Evolutionary conservation across 2,888 invertebrate species (phyloP), one percentile per base, ranked within the genome.

Genomic region (Drosophila macrospina): DNA sequence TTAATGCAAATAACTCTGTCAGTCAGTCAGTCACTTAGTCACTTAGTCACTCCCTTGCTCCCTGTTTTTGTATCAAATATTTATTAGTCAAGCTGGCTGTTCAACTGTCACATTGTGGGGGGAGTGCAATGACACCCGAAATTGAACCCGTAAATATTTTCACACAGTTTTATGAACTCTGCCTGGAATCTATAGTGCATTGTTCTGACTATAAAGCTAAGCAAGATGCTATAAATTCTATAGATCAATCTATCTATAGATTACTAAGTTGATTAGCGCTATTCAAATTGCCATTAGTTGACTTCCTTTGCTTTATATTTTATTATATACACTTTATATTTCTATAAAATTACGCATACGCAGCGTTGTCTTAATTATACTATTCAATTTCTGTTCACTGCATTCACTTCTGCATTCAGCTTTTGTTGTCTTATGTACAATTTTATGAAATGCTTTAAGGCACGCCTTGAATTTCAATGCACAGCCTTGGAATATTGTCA

Each of bases 381-480:
- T 26, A 48, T 34, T 24, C 51, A 51, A 62, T 47, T 42, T 34
- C 42, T 47, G 34, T 36, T 62, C 44, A 42, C 13, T 11, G 45
- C 20, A 50, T 45, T 20, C 52, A 52, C 39, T 44, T 59, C 11
- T 39, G 47, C 41, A 67, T 61, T 48, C 45, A 60, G 30, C 28
- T 54, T 51, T 45, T 37, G 42, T 51, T 79, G 36, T n/a, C n/a
- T 80, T 64, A 59, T 73, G 16, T 39, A 44, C 47, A 69, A 65
- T 70, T 77, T 86, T 71, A 54, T 72, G 47, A 69, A 67, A 83
- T 83, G 63, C 48, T 57, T 47, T 55, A 34, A 60, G 69, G 62
- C 78, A 71, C 86, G 84, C 83, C 88, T 86, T 83, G 83, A 83
- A 83, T 83, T 64, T 72, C 20, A 83, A 88, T 83, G 59, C 64